These are phyloP conservation scores for Eptesicus fuscus DNA, from an alignment of 2,113 vertebrate species.

Conservation along the genomic window DNA sequence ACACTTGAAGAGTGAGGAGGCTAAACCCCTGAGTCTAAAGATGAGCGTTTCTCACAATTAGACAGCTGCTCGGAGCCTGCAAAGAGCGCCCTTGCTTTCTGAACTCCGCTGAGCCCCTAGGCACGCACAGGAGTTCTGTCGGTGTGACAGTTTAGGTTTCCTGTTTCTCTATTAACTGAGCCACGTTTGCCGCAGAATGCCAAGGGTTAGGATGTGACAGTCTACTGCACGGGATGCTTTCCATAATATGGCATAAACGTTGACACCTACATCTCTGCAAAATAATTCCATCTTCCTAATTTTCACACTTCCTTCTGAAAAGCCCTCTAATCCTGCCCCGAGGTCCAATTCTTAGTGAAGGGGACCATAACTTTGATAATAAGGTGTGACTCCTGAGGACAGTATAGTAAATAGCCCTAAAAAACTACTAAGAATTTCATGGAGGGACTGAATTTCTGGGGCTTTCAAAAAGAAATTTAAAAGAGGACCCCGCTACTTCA, in stretches of 20 bases:
- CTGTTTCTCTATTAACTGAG: slow-evolving; percentile 39
- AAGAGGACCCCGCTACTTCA: neutral
- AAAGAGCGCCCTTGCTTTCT: slow-evolving; percentile 1
- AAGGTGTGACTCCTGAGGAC: slow-evolving; percentile 9
- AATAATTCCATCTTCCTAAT: slow-evolving; percentile 57
- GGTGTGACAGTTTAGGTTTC: neutral
- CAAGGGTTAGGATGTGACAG: slow-evolving; percentile 32
- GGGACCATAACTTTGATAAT: slow-evolving; percentile 44
- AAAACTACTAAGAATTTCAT: slow-evolving; percentile 22
- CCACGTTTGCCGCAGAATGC: neutral
- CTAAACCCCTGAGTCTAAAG: neutral
- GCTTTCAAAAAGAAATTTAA: slow-evolving; percentile 7
- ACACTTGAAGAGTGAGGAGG: slow-evolving; percentile 36
- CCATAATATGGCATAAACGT: neutral
- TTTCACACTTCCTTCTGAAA: slow-evolving; percentile 66
- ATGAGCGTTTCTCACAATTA: neutral
- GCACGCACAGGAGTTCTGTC: neutral
- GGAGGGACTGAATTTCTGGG: neutral
- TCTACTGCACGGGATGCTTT: neutral
- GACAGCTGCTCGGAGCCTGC: slow-evolving; percentile 1
- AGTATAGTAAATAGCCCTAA: neutral
- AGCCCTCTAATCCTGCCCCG: slow-evolving; percentile 44
- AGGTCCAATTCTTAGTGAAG: slow-evolving; percentile 49
- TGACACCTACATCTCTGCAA: slow-evolving; percentile 15
- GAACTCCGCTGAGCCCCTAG: neutral